A percentile compares a stretch with the other conserved stretches of the same genome.
phyloP scores from a whole-genome alignment of 2,113 vertebrate species.

The Colinus virginianus region DNA sequence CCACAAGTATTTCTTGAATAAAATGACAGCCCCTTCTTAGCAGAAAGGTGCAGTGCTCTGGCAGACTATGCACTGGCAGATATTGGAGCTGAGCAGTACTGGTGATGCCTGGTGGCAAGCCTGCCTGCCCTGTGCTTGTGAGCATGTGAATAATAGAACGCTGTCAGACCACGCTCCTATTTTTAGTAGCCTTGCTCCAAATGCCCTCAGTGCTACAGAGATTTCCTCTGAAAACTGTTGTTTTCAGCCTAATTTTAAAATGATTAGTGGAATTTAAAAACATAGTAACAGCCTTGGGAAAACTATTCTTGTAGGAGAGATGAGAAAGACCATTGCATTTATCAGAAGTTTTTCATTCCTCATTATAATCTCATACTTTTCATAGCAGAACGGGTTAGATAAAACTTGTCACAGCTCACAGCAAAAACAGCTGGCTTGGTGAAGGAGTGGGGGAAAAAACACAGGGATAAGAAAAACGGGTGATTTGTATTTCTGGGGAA shows the following conservation, averaged over 20 bases:
- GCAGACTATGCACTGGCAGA: not conserved
- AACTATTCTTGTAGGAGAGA: not conserved
- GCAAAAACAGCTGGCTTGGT: not conserved
- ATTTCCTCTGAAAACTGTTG: not conserved
- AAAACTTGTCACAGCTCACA: not conserved
- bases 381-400: not conserved
- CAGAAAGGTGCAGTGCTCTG: not conserved
- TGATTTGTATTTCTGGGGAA: not conserved
- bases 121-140: not conserved
- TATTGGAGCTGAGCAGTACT: accelerated
- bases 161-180: not conserved
- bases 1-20: not conserved
- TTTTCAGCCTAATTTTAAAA: slow-evolving; percentile 1
- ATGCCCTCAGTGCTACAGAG: not conserved
- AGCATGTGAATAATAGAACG: slow-evolving; percentile 18
- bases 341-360: not conserved
- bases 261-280: slow-evolving; percentile 10
- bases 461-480: not conserved
- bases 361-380: not conserved
- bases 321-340: not conserved
- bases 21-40: not conserved
- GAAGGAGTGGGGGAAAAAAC: not conserved
- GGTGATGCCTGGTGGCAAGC: not conserved
- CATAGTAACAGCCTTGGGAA: not conserved
- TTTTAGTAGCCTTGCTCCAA: slow-evolving; percentile 9